phyloP scores from a whole-genome alignment of 1,140 invertebrate species.

The Chrysoperla carnea region DNA sequence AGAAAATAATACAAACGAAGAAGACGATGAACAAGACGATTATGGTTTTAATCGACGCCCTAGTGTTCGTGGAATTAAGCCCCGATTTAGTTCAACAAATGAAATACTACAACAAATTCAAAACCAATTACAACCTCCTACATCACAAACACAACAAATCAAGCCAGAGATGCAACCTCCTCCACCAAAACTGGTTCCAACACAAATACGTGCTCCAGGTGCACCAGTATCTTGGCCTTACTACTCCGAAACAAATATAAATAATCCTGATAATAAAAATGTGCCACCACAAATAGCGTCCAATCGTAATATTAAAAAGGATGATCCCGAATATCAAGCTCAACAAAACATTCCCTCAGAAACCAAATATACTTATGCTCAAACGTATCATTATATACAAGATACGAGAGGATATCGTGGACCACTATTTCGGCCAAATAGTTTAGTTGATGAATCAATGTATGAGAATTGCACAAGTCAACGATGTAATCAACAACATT shows the following conservation, averaged over 20 bases:
- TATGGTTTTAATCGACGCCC: slow-evolving; percentile 78
- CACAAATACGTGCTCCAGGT: slow-evolving; percentile 20
- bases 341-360: neutral
- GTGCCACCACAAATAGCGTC: neutral
- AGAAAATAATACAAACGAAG: slow-evolving; percentile 31
- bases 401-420: neutral
- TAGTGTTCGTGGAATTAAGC: slow-evolving; percentile 58
- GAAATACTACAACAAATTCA: slow-evolving; percentile 70
- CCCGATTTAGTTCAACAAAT: slow-evolving; percentile 55
- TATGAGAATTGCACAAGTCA: neutral
- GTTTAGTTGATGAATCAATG: neutral
- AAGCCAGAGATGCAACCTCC: slow-evolving; percentile 23
- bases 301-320: neutral
- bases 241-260: slow-evolving; percentile 36
- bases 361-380: neutral
- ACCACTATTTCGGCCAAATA: neutral
- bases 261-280: slow-evolving; percentile 10
- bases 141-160: slow-evolving; percentile 5
- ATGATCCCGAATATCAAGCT: neutral
- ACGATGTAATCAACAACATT: slow-evolving; percentile 2
- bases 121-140: slow-evolving; percentile 40
- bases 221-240: slow-evolving; percentile 40
- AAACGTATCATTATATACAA: neutral
- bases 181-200: slow-evolving; percentile 16
- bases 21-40: slow-evolving; percentile 69